Base-by-base conservation (phyloP, 92 coral and sea anemone genomes). In the Hydrozoanthus gracilis region DNA sequence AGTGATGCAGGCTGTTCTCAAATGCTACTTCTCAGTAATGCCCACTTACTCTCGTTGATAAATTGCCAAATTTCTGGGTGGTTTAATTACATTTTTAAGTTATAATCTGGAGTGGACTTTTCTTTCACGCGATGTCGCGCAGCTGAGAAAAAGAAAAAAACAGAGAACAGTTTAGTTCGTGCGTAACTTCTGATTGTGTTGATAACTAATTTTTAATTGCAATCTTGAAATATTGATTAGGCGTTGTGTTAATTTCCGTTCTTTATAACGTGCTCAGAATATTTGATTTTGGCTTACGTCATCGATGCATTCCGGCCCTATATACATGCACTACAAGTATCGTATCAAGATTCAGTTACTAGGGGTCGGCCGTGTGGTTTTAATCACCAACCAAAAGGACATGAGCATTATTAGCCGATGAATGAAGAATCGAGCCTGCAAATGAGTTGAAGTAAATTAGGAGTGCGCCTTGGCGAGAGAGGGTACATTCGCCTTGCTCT, bases 221-320 rank as follows among this genome's bases (percentile, higher is more conserved):
- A 65, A 65, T 45, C 48, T 65, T 48, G 47, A 64, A 64, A 80
- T 18, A 47, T 79, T 80, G 8, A 65, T 80, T 80, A 6, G 44
- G 61, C 20, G 4, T 27, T 7, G 5, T 3, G 39, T 60, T 65
- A 18, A 48, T 47, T 44, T 66, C 73, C 74, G 85, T 80, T 61
- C 11, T n/a, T 16, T 64, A 11, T 44, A 51, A 65, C 85, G 85
- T 80, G 85, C 50, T 17, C 18, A 20, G 85, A 80, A 80, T 80
- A 66, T 16, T 61, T 47, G 39, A n/a, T 46, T 64, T 17, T 2
- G 3, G 44, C 18, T 79, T 80, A 47, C 85, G 85, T 80, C 85
- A 80, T 66, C 69, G 27, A 5, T 2, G 49, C 51, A 74, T 74
- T 74, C 51, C 79, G 58, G 79, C 44, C 60, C 56, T n/a, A 17